Evolutionary conservation across 2,797 vertebrate species (phyloP).

Genomic region (Chiroxiphia lanceolata): DNA sequence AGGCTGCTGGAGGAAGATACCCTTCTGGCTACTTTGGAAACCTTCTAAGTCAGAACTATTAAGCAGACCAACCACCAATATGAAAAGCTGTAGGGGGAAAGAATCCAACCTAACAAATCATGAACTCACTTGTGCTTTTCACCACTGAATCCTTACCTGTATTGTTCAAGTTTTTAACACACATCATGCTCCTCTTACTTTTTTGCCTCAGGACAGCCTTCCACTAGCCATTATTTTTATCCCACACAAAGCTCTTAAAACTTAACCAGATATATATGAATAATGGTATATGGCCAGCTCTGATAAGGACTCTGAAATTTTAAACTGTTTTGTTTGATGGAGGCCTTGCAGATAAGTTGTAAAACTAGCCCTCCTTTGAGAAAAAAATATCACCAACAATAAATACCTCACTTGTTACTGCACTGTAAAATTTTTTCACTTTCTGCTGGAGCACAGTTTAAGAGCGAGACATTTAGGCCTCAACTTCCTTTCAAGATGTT

Average conservation of each 20-base stretch:
- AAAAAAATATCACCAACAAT: not conserved
- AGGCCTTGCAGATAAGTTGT: not conserved
- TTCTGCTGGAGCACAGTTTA: not conserved
- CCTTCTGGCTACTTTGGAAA: not conserved
- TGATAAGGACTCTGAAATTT: not conserved
- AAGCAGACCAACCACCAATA: not conserved
- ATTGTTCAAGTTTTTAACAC: not conserved
- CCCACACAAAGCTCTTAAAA: not conserved
- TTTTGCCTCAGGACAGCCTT: not conserved
- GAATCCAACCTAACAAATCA: not conserved
- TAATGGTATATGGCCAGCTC: not conserved
- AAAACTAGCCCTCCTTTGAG: fast-evolving
- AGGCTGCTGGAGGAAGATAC: not conserved
- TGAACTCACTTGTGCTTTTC: not conserved
- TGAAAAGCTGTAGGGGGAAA: not conserved
- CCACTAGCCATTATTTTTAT: not conserved
- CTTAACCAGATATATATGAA: not conserved
- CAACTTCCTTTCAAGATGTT: not conserved
- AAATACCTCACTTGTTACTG: not conserved
- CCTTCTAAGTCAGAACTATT: not conserved
- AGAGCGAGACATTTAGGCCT: not conserved
- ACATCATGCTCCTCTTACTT: not conserved
- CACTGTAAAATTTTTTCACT: not conserved
- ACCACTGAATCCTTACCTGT: not conserved
- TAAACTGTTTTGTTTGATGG: not conserved